Conservation (phyloP, 2,113 vertebrate genomes). For the Nothoprocta perdicaria region DNA sequence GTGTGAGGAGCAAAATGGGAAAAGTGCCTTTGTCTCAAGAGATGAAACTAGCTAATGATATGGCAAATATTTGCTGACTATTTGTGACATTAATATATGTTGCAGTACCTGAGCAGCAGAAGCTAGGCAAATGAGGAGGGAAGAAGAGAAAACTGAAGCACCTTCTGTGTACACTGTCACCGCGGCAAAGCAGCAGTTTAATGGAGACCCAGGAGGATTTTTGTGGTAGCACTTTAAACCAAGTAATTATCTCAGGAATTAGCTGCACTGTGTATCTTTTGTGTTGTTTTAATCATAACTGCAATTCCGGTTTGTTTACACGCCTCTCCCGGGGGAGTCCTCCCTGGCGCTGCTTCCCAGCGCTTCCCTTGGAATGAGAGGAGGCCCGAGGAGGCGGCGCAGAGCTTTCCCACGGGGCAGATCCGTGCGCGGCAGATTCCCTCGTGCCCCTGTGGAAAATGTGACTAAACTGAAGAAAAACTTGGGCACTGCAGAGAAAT, state of each 20-base stretch:
- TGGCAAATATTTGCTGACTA: background rate
- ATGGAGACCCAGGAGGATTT: background rate
- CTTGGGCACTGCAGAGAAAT: background rate
- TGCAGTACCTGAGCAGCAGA: background rate
- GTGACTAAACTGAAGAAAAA: background rate
- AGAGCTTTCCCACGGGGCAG: background rate
- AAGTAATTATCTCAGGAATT: background rate
- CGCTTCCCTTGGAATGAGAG: background rate
- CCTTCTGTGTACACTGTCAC: background rate
- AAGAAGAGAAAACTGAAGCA: background rate
- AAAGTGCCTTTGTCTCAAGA: background rate
- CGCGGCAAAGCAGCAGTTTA: background rate
- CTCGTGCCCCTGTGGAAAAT: background rate
- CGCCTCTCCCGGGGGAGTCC: background rate
- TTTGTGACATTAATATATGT: background rate
- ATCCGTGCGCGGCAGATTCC: background rate
- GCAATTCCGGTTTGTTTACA: background rate
- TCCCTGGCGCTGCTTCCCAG: background rate
- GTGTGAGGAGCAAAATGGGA: background rate
- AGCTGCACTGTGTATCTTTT: background rate
- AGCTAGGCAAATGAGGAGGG: background rate
- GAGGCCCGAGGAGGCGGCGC: background rate
- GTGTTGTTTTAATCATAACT: background rate
- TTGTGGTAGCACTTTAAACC: background rate
- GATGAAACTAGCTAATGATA: background rate